Conservation (phyloP, 2,888 invertebrate genomes). For the Osedax frankpressi region DNA sequence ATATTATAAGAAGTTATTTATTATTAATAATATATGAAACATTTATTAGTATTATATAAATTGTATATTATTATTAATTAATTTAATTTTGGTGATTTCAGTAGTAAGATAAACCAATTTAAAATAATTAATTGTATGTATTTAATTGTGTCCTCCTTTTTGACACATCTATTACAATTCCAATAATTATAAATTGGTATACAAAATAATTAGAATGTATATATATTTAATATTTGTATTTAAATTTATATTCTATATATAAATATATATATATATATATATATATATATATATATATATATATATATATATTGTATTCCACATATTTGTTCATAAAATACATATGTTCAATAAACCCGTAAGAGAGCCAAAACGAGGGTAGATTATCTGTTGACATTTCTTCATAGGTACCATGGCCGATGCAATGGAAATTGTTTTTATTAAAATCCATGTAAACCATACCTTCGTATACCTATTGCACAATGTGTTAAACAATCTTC, state of each 20-base stretch:
- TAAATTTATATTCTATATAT: background rate
- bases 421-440: constrained; percentile 19
- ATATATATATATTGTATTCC: background rate
- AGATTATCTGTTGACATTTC: constrained; percentile 6
- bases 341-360: constrained; percentile 21
- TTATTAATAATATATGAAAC: too few relatives aligned
- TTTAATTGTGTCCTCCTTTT: too few relatives aligned
- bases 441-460: constrained; percentile 28
- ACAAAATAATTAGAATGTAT: background rate
- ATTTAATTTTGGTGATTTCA: too few relatives aligned
- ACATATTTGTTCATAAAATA: too few relatives aligned
- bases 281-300: background rate
- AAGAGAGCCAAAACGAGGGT: constrained; percentile 27
- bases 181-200: too few relatives aligned
- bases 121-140: too few relatives aligned
- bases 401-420: constrained; percentile 24
- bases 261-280: background rate
- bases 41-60: too few relatives aligned
- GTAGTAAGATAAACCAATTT: too few relatives aligned
- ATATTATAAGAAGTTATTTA: too few relatives aligned
- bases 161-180: too few relatives aligned
- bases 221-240: background rate
- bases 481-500: too few relatives aligned
- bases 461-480: constrained; percentile 27
- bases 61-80: too few relatives aligned